Conservation (phyloP, 2,113 vertebrate species). For the Pygoscelis adeliae region DNA sequence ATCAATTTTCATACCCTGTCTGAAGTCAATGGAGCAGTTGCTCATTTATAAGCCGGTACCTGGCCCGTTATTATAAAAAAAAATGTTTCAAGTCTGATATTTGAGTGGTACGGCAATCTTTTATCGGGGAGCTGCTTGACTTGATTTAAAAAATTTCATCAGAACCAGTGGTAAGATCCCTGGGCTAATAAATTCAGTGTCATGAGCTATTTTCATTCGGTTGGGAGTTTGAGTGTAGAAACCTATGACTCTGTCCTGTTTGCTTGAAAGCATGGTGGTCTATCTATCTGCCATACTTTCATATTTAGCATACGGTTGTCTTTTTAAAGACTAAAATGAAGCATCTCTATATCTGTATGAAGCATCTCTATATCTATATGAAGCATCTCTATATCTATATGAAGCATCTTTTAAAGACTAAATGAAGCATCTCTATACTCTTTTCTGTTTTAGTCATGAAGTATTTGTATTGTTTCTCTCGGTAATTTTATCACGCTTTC, state of each 20-base stretch:
- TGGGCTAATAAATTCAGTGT: not conserved
- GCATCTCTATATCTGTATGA: not conserved
- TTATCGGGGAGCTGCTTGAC: not conserved
- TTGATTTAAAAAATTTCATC: not conserved
- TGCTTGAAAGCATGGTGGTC: not conserved
- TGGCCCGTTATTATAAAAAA: not conserved
- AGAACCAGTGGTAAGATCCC: not conserved
- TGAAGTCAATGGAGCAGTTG: constrained; percentile 50
- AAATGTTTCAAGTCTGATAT: not conserved
- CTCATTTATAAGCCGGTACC: constrained; percentile 29
- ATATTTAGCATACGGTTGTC: not conserved
- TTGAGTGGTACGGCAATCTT: not conserved
- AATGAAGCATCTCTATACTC: not conserved
- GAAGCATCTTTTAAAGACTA: not conserved
- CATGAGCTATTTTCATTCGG: not conserved
- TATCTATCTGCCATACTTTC: not conserved
- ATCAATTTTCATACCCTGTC: constrained; percentile 52
- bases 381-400: not conserved
- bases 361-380: not conserved
- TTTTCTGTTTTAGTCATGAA: constrained; percentile 19
- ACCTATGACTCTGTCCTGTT: not conserved
- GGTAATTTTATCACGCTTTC: not conserved
- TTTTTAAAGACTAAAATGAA: not conserved
- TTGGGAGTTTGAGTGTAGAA: not conserved
- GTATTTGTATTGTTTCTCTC: not conserved